phyloP scores from a whole-genome alignment of 2,113 vertebrate species.

The Mormyrus iriodes region DNA sequence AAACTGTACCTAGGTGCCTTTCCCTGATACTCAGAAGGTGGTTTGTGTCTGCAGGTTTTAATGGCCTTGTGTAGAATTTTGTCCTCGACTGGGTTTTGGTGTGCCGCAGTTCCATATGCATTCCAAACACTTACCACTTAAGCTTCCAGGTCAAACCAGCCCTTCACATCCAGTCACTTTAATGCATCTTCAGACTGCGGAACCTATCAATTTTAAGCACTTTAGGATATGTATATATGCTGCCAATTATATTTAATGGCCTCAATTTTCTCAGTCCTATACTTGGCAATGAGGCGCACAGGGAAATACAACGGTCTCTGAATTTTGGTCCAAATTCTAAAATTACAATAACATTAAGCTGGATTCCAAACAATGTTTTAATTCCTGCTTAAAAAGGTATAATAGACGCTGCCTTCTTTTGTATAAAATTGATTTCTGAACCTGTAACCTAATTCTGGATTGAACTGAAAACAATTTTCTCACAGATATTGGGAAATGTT shows the following conservation, averaged over 20 bases:
- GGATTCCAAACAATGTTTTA: conserved; percentile 29
- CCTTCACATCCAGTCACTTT: conserved; percentile 1
- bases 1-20: not conserved
- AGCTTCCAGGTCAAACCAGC: not conserved
- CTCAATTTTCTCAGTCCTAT: conserved; percentile 14
- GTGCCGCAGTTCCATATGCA: not conserved
- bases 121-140: not conserved
- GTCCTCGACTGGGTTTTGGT: not conserved
- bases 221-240: conserved; percentile 18
- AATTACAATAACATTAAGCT: not conserved
- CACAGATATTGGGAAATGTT: not conserved
- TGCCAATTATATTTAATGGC: conserved; percentile 34
- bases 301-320: conserved; percentile 31
- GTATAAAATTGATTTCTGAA: not conserved
- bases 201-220: conserved; percentile 26
- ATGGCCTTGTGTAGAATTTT: not conserved
- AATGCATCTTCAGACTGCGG: conserved; percentile 2
- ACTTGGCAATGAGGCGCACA: conserved; percentile 34
- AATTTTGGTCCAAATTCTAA: conserved; percentile 13
- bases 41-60: not conserved
- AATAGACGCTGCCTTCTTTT: not conserved
- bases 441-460: not conserved
- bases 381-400: conserved; percentile 31
- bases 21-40: not conserved
- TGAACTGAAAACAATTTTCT: not conserved